Conservation (phyloP, 2,797 vertebrate genomes). For the Thaleichthys pacificus region DNA sequence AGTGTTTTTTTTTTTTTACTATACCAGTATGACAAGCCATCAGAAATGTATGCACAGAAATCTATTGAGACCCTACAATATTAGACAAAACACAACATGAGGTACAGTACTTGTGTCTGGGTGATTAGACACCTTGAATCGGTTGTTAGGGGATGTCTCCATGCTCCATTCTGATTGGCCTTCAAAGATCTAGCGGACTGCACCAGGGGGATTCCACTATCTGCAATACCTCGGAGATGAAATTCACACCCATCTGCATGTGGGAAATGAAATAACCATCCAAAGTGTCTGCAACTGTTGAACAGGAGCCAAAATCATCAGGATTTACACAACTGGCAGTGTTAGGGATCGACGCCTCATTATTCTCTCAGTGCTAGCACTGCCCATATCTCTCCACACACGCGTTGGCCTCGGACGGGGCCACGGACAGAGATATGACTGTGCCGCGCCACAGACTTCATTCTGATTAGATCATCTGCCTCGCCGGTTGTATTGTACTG, state of each 20-base stretch:
- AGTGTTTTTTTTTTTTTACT: too few species aligned
- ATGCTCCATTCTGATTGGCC: not conserved
- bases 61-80: too few species aligned
- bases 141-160: not conserved
- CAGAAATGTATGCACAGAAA: too few species aligned
- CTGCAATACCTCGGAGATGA: constrained; percentile 60
- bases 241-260: constrained; percentile 61
- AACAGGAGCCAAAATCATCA: constrained; percentile 66
- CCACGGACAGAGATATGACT: constrained; percentile 55
- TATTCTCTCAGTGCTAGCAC: constrained; percentile 49
- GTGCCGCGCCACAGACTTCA: constrained; percentile 19
- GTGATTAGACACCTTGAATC: constrained; percentile 3
- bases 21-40: too few species aligned
- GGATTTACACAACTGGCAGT: constrained; percentile 59
- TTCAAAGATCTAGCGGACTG: not conserved
- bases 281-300: constrained; percentile 55
- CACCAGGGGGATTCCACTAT: constrained; percentile 36
- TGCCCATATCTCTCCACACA: constrained; percentile 52
- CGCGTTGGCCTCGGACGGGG: constrained; percentile 53
- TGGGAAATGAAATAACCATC: constrained; percentile 63
- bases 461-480: constrained; percentile 53
- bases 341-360: constrained; percentile 55
- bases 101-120: not conserved
- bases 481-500: constrained; percentile 34
- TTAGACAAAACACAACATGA: not conserved